Base-by-base conservation (phyloP, 2,888 invertebrate genomes). In the Xestoiulus laeticollis region DNA sequence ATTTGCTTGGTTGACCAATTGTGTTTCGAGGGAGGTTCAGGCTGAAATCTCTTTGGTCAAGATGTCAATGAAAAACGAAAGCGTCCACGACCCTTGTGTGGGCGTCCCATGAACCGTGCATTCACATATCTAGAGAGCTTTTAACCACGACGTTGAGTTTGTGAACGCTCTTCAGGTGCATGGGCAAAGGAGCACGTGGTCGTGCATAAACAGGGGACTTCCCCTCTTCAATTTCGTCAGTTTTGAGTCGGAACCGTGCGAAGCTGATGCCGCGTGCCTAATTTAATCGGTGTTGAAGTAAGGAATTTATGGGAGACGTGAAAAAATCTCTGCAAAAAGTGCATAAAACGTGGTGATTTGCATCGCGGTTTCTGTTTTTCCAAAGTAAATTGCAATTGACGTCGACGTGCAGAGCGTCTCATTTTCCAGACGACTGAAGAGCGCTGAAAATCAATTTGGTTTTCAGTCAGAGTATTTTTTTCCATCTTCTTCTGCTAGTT, bases 211-310 rank as follows among this genome's bases (percentile, higher is more conserved):
- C 48, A 48, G 48, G 14, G 43, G 48, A 14, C 14, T 48, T 48
- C 14, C 16, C 48, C 19, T 12, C 48, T 48, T 14, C 14, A 12
- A n/a, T n/a, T 59, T 59, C 53, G 53, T 59, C 53, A n/a, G 16
- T 59, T n/a, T 59, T 48, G 6, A 16, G 19, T 19, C 0, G 38
- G 53, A n/a, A n/a, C 53, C 53, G 38, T n/a, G n/a, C 19, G 48
- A n/a, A 59, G n/a, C 53, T n/a, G 6, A 59, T 59, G n/a, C 53
- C 53, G 53, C 53, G 53, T 59, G 53, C 53, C 53, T 59, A 59
- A 59, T 59, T 59, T 59, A n/a, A 59, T 59, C n/a, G 53, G 53
- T 59, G n/a, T 59, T n/a, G 53, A 59, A 59, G n/a, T 59, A 59
- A 59, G 53, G n/a, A 59, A 59, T 59, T 59, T 59, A 5, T 59